Conservation (phyloP, 2,797 vertebrate genomes). For the Enteromius radiatus region DNA sequence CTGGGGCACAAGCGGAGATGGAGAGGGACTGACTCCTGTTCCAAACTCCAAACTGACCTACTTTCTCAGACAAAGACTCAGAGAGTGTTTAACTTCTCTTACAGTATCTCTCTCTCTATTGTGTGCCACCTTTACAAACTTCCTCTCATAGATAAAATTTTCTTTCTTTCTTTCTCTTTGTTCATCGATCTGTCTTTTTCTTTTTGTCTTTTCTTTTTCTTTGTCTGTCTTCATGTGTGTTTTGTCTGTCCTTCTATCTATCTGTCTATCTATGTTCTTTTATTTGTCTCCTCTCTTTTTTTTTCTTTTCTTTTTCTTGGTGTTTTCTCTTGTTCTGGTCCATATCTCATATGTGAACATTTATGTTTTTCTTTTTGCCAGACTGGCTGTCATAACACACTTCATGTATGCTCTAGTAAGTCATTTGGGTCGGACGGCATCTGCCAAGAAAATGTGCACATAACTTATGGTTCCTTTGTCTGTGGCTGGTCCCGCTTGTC, state of each 20-base stretch:
- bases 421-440: conserved; percentile 22
- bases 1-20: conserved; percentile 56
- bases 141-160: conserved; percentile 1
- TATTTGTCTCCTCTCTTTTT: fast-evolving
- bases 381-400: conserved; percentile 42
- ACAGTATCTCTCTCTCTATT: conserved; percentile 26
- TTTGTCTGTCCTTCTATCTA: background rate
- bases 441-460: conserved; percentile 30
- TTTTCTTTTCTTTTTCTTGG: background rate
- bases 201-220: background rate
- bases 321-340: background rate
- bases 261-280: background rate
- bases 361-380: conserved; percentile 40
- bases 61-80: conserved; percentile 61
- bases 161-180: background rate
- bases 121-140: conserved; percentile 35
- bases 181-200: background rate
- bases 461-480: conserved; percentile 42
- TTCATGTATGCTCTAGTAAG: conserved; percentile 35
- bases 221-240: too few relatives aligned
- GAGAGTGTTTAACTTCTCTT: conserved; percentile 45
- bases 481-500: conserved; percentile 30
- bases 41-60: conserved; percentile 64
- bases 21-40: conserved; percentile 56
- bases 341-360: conserved; percentile 40